Percentiles rank a stretch among this genome's conserved stretches.
phyloP scores from a whole-genome alignment of 2,797 vertebrate species.

The Peromyscus eremicus region DNA sequence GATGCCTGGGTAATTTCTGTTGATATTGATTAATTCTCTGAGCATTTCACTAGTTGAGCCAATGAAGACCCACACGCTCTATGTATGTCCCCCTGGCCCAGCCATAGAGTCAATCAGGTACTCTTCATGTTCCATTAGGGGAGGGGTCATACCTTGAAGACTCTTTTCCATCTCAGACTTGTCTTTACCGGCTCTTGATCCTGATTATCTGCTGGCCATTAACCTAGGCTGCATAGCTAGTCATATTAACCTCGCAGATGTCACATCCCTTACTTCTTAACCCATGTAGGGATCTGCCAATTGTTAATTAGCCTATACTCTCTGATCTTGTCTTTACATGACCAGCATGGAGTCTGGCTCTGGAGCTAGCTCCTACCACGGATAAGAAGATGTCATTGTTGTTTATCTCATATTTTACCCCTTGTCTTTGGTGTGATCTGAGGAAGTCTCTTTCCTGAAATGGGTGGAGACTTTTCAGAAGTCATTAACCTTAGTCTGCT shows the following conservation, averaged over 20 bases:
- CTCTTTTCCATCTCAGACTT: neutral
- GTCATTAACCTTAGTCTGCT: neutral
- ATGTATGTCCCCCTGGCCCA: neutral
- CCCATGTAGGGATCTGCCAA: too few relatives aligned
- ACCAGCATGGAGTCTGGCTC: neutral
- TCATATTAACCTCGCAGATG: neutral
- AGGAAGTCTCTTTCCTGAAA: neutral
- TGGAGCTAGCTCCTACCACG: neutral
- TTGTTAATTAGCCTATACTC: neutral
- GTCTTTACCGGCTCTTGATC: neutral
- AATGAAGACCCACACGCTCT: neutral
- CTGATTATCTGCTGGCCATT: neutral
- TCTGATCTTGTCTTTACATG: neutral
- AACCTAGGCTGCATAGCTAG: neutral
- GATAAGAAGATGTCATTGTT: neutral
- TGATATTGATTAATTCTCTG: neutral
- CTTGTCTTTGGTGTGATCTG: neutral
- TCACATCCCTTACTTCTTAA: neutral
- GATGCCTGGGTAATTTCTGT: neutral
- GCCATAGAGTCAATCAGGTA: neutral
- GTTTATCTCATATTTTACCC: neutral
- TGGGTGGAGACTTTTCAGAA: neutral
- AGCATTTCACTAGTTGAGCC: neutral
- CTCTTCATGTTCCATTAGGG: neutral
- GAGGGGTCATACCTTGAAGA: neutral